phyloP scores from a whole-genome alignment of 2,888 invertebrate genomes.

The Caenorhabditis sp. region DNA sequence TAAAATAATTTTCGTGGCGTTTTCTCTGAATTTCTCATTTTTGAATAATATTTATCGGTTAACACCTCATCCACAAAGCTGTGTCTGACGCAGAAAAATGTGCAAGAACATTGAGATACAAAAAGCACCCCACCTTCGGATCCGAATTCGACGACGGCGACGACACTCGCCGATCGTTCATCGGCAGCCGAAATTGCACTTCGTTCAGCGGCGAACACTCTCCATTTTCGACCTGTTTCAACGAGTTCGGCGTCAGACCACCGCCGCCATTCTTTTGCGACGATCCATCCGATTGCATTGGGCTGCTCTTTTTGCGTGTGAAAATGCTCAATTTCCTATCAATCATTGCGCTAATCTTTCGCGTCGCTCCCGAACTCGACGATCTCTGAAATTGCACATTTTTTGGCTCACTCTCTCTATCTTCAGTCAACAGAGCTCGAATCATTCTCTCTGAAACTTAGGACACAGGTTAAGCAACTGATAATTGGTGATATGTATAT shows the following conservation, averaged over 20 bases:
- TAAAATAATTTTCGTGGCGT: no score
- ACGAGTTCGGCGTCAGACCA: conserved; percentile 40
- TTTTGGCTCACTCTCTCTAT: background rate
- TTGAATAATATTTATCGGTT: no score
- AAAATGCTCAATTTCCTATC: conserved; percentile 69
- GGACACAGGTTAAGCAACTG: background rate
- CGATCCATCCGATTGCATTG: conserved; percentile 36
- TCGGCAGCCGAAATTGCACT: conserved; percentile 49
- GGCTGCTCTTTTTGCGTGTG: conserved; percentile 63
- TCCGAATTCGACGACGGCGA: conserved; percentile 41
- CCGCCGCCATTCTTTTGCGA: conserved; percentile 56
- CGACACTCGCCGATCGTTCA: conserved; percentile 41
- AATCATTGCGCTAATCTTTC: conserved; percentile 70
- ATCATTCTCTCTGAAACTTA: background rate
- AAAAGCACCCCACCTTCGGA: conserved; percentile 14
- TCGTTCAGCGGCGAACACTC: conserved; percentile 56
- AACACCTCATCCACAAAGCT: no score
- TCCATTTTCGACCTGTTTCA: conserved; percentile 56
- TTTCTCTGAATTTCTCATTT: no score
- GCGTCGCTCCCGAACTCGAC: conserved; percentile 68
- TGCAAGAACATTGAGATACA: no score
- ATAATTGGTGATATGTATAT: background rate
- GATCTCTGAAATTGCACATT: conserved; percentile 51
- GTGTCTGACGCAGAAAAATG: no score
- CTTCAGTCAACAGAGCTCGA: no score